Evolutionary conservation across 1,140 invertebrate genomes (phyloP).

Genomic region (Papilio polyxenes): DNA sequence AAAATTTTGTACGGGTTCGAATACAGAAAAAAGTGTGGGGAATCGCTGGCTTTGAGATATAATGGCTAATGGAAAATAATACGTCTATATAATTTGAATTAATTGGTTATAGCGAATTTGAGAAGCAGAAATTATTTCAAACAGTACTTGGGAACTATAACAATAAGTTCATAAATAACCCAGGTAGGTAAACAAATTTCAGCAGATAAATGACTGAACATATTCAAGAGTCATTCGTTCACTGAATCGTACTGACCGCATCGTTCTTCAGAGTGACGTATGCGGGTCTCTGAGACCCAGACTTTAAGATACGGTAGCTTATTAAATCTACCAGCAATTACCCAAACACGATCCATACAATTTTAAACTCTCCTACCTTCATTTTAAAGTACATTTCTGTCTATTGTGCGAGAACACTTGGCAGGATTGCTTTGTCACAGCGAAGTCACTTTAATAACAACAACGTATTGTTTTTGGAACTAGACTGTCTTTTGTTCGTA

Average conservation of each 20-base stretch:
- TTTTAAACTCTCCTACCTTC: not conserved
- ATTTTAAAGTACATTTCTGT: conserved; percentile 14
- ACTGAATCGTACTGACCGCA: conserved; percentile 4
- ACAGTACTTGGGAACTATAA: not conserved
- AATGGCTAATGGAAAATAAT: too few species aligned
- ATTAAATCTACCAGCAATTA: conserved; percentile 31
- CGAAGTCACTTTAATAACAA: conserved; percentile 1
- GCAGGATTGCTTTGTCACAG: conserved; percentile 21
- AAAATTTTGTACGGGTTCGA: not conserved
- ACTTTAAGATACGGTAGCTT: not conserved
- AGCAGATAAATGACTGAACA: not conserved
- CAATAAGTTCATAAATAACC: not conserved
- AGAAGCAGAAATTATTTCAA: not conserved
- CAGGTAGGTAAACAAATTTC: not conserved
- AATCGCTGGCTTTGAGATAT: too few species aligned
- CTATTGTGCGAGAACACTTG: not conserved
- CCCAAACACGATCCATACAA: not conserved
- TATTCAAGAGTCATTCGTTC: not conserved
- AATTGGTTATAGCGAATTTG: not conserved
- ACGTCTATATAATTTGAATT: too few species aligned
- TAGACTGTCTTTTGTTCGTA: not conserved
- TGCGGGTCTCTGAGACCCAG: not conserved
- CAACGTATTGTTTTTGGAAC: not conserved
- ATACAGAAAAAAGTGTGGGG: not conserved
- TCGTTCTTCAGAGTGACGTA: conserved; percentile 24